A percentile compares a stretch with the other conserved stretches of the same genome.
Evolutionary conservation across 2,888 invertebrate species (phyloP).

Genomic region (Sepioteuthis lessoniana): DNA sequence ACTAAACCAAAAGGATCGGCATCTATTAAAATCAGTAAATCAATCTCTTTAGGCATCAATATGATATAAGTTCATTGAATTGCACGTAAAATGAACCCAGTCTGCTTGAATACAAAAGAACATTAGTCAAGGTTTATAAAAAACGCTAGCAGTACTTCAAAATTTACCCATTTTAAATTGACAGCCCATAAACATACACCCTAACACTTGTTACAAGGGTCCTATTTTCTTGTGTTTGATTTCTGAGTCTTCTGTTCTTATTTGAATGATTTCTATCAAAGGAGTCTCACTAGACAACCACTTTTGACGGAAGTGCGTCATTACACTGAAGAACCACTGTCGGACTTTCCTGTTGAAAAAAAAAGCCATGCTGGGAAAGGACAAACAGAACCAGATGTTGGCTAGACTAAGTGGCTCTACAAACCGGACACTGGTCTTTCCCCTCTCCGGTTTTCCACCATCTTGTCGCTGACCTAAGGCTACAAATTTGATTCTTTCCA

Average conservation of each 20-base stretch:
- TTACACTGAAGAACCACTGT: background rate
- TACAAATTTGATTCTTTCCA: background rate
- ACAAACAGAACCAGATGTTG: conserved; percentile 2
- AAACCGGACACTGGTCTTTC: conserved; percentile 33
- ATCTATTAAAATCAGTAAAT: too few species aligned
- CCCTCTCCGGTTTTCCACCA: background rate
- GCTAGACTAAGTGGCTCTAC: background rate
- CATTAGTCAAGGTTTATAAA: background rate
- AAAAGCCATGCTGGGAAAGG: background rate
- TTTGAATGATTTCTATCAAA: background rate
- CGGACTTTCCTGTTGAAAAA: background rate
- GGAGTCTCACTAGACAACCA: background rate
- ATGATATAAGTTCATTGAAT: too few species aligned
- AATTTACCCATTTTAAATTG: background rate
- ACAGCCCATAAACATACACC: background rate
- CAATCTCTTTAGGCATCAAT: too few species aligned
- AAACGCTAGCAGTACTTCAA: background rate
- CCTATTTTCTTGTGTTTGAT: background rate
- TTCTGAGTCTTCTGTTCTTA: background rate
- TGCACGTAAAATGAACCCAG: background rate
- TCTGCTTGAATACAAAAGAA: background rate
- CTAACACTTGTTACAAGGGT: background rate
- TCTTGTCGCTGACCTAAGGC: background rate
- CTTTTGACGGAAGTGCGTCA: background rate
- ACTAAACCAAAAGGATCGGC: too few species aligned